Base-by-base conservation (phyloP, 2,113 vertebrate species). In the Sander vitreus region DNA sequence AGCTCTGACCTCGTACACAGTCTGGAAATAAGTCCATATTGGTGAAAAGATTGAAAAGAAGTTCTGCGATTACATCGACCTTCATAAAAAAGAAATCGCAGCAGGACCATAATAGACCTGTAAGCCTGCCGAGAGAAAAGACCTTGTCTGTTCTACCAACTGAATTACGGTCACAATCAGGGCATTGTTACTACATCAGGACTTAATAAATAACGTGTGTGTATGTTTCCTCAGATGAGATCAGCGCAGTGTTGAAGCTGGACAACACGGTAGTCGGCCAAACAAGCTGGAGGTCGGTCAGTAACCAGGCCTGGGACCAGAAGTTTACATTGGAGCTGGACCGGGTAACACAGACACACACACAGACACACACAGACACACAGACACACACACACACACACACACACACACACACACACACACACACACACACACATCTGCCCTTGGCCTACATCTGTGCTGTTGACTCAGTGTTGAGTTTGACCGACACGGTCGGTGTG, bases 301-400 rank as follows among this genome's bases (percentile, higher is more conserved):
- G 97, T 78, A 99, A 99, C 96, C 98, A 99, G 93, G 96, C 97
- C 48, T 99, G 98, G 98, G 98, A 99, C 93, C 98, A 99, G 94
- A 99, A 99, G 94, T 99, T 99, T 95, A 99, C 98, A 89, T 95
- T 99, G 96, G 98, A 99, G 93, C 96, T 99, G 85, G 98, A 99
- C 94, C 96, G 98, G 97, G 98, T 99, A 98, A 90, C 15, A 51
- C 13, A 23, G 69, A 51, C 50, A 73, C 55, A 62, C 47, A 69
- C 65, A 63, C 12, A 66, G 30, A 69, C 53, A 75, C 33, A 16
- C 10, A 50, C 70, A 68, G 27, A 57, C 68, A 25, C 48, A 10
- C 21, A 73, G 39, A 57, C 68, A 21, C 50, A 6, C 21, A 39
- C 1, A 57, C 68, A 21, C 50, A n/a, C 72, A 51, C 50, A 73